Evolutionary conservation across 2,113 vertebrate species (phyloP).

Genomic region (human (Homo sapiens)): GRCh38 chr4:163357001-163357500

Average conservation of each 20-base stretch:
- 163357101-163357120: neutral
- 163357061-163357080: neutral
- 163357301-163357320: neutral
- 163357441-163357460: neutral
- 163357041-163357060: neutral
- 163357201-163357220: neutral
- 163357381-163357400: neutral
- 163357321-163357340: neutral
- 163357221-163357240: neutral
- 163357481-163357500: neutral
- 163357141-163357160: neutral
- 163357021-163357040: neutral
- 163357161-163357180: neutral
- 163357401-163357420: neutral
- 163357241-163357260: neutral
- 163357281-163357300: neutral
- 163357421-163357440: neutral
- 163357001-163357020: neutral
- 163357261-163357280: neutral
- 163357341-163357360: neutral
- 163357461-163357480: neutral
- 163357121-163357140: neutral
- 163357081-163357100: neutral
- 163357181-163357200: neutral
- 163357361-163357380: neutral